A percentile compares a stretch with the other conserved stretches of the same genome.
Conservation (phyloP, 2,797 vertebrate species). For the Margarornis squamiger region DNA sequence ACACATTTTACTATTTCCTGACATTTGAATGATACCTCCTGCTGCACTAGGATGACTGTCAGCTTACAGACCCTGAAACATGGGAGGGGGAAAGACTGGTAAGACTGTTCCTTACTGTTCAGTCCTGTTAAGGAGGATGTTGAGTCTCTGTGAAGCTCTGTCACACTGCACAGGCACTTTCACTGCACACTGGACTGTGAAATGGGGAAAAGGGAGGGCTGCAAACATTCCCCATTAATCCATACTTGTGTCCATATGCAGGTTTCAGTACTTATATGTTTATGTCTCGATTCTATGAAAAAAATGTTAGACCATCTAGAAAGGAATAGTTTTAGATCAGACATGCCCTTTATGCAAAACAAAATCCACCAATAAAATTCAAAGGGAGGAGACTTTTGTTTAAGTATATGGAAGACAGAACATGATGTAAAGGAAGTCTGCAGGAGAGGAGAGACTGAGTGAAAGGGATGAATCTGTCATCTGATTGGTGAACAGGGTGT, state of each 20-base stretch:
- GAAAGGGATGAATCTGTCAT: fast-evolving
- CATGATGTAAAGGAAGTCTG: not conserved
- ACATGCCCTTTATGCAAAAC: not conserved
- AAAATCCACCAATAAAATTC: not conserved
- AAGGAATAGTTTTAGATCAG: not conserved
- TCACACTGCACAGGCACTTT: not conserved
- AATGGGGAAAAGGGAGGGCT: not conserved
- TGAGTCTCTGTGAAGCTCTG: not conserved
- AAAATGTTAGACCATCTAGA: not conserved
- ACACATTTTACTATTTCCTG: not conserved
- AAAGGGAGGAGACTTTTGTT: not conserved
- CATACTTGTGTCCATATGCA: not conserved
- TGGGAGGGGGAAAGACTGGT: not conserved
- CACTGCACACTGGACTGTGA: not conserved
- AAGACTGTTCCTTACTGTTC: not conserved
- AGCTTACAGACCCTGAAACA: not conserved
- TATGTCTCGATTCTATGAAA: not conserved
- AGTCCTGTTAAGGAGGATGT: not conserved
- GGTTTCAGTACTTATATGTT: not conserved
- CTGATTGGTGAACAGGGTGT: not conserved
- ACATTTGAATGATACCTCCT: not conserved
- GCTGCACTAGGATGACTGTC: not conserved
- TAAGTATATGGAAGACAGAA: not conserved
- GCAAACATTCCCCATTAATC: not conserved
- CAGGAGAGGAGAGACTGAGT: not conserved